Evolutionary conservation across 1,140 invertebrate genomes (phyloP).

Genomic region (Chrysopa pallens): DNA sequence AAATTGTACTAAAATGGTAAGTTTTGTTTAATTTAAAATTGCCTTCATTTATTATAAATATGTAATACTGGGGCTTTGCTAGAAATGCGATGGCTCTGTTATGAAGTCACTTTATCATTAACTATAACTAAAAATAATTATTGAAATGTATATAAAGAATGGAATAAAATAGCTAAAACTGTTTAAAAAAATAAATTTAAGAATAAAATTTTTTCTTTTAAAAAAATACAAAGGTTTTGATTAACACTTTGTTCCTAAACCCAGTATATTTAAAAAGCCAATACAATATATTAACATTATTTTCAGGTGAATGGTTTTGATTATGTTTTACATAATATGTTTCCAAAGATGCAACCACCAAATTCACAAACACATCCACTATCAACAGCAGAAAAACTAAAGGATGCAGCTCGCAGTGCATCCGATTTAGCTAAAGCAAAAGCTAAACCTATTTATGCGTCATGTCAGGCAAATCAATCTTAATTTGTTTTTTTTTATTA

Average conservation of each 20-base stretch:
- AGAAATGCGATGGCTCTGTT: too few relatives aligned
- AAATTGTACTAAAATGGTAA: slow-evolving; percentile 61
- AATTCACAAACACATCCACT: slow-evolving; percentile 22
- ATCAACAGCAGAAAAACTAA: slow-evolving; percentile 24
- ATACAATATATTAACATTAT: slow-evolving; percentile 4
- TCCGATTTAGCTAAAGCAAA: slow-evolving; percentile 58
- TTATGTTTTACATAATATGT: slow-evolving; percentile 54
- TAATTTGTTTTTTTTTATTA: slow-evolving; percentile 14
- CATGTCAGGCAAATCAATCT: slow-evolving; percentile 28
- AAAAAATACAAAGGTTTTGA: too few relatives aligned
- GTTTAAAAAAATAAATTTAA: too few relatives aligned
- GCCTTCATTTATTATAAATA: background rate
- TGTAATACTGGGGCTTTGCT: too few relatives aligned
- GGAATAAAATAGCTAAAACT: too few relatives aligned
- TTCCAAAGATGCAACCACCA: slow-evolving; percentile 28
- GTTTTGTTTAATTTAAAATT: slow-evolving; percentile 3
- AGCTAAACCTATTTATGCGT: slow-evolving; percentile 37
- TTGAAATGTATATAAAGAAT: too few relatives aligned
- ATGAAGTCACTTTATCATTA: too few relatives aligned
- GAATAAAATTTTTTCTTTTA: too few relatives aligned
- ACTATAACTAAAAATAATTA: too few relatives aligned
- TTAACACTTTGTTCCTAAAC: too few relatives aligned
- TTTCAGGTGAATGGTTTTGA: slow-evolving; percentile 56
- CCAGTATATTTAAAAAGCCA: too few relatives aligned
- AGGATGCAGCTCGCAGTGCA: slow-evolving; percentile 54